phyloP scores from a whole-genome alignment of 2,113 vertebrate species.

The Toxostoma redivivum region DNA sequence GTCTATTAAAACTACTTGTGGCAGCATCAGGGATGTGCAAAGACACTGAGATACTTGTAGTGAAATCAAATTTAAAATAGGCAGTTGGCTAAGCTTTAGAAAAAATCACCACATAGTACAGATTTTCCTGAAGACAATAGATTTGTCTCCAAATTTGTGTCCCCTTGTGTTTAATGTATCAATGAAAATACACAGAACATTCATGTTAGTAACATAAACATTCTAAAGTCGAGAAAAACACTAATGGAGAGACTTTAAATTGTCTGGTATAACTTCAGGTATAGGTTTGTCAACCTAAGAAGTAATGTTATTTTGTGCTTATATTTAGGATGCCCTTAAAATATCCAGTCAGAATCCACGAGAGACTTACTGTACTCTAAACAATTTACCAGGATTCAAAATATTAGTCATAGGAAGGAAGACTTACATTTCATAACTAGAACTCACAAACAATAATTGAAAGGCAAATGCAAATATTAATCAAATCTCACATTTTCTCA shows the following conservation, averaged over 20 bases:
- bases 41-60: neutral
- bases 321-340: neutral
- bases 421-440: neutral
- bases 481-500: neutral
- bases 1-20: neutral
- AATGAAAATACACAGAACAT: neutral
- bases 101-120: neutral
- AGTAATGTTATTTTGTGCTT: neutral
- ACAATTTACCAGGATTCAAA: neutral
- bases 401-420: neutral
- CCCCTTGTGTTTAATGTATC: neutral
- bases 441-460: neutral
- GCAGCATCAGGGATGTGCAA: neutral
- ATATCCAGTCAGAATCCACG: neutral
- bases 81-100: neutral
- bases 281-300: neutral
- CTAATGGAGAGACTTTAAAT: neutral
- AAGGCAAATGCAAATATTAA: neutral
- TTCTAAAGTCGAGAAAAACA: neutral
- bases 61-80: neutral
- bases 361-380: neutral
- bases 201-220: neutral
- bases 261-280: neutral
- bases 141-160: neutral
- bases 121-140: neutral